Evolutionary conservation across 2,113 vertebrate genomes (phyloP), one percentile per base, ranked within the genome.

Genomic region (Bubo blakistoni): DNA sequence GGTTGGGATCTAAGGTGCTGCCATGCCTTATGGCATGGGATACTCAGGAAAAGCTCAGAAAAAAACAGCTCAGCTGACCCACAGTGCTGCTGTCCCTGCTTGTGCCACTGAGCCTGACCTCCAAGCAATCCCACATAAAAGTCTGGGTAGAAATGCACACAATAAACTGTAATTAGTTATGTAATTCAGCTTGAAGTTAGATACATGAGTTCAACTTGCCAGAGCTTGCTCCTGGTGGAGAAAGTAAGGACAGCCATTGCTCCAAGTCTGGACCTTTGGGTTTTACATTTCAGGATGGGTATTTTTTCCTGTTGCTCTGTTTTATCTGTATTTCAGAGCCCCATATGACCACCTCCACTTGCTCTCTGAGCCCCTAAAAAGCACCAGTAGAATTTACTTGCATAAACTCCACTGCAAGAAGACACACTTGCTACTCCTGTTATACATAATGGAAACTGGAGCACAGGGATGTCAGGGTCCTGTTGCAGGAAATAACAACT

Each of bases 51-150:
- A 21, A 19, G 29, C 27, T n/a, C 8, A 32, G 25, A 5, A 51
- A 38, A 32, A 47, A 47, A 47, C 16, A 79, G 27, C 47, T 42
- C 84, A 13, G 8, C 29, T 65, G 30, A n/a, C 42, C 15, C 58
- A 47, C 10, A 4, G 1, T 27, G 27, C 66, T 26, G 47, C 40
- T 25, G 20, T 42, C 42, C 36, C 18, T 18, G 54, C 22, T 52
- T 13, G 15, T 30, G 42, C 30, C 3, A 1, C 40, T 8, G 8
- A 32, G 9, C 16, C 40, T 0, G 2, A 21, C 24, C 55, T 83
- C 55, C 29, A 55, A 49, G 42, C 30, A 40, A 32, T 21, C 34
- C 47, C 40, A 44, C 11, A 4, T n/a, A 15, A n/a, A 55, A 30
- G 11, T 8, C 2, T 40, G 47, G n/a, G 47, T 40, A 69, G 55